A percentile compares a stretch with the other conserved stretches of the same genome.
Conservation (phyloP, 2,888 invertebrate species). For the Candidula unifasciata region DNA sequence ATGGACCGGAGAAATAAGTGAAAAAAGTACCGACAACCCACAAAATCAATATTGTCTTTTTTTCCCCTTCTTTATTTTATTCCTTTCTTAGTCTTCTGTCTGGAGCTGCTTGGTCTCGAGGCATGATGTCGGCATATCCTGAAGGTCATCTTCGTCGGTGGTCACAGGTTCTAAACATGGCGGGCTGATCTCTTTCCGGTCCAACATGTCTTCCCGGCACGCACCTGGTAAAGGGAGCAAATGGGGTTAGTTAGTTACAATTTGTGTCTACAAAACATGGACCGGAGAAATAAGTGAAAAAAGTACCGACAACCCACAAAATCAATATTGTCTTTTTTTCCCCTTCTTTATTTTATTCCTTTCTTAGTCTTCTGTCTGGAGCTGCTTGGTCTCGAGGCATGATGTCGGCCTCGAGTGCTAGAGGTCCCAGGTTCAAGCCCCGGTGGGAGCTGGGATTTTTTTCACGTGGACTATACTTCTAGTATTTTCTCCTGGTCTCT, state of each 20-base stretch:
- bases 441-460: no score
- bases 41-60: neutral
- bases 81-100: neutral
- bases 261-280: neutral
- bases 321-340: neutral
- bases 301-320: neutral
- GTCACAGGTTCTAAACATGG: slow-evolving; percentile 36
- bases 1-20: neutral
- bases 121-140: slow-evolving; percentile 46
- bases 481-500: no score
- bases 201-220: slow-evolving; percentile 1
- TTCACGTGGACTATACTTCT: no score
- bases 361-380: neutral
- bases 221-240: neutral
- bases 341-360: neutral
- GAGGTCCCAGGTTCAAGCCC: slow-evolving; percentile 27
- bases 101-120: neutral
- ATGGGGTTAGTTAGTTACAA: neutral
- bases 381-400: no score
- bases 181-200: slow-evolving; percentile 37
- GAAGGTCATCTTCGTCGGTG: slow-evolving; percentile 40
- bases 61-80: neutral
- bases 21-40: neutral
- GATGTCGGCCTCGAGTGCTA: slow-evolving; percentile 38
- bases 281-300: neutral